A percentile compares a stretch with the other conserved stretches of the same genome.
These are phyloP conservation scores for Siphlonurus alternatus DNA, from an alignment of 2,888 invertebrate genomes.

Conservation along the genomic window DNA sequence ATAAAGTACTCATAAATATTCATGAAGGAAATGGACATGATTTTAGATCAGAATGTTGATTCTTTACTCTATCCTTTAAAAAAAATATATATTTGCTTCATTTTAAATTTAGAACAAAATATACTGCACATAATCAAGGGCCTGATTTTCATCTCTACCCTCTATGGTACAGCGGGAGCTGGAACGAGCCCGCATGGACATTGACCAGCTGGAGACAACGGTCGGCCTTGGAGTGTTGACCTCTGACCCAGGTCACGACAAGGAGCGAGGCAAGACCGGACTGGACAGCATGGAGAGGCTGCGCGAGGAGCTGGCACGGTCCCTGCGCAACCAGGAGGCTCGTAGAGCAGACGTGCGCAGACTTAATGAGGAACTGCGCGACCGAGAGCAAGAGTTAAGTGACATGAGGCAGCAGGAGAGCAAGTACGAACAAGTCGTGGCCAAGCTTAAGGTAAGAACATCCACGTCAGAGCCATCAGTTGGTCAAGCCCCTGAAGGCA, in stretches of 20 bases:
- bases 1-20: no score
- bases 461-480: no score
- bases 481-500: no score
- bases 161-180: not conserved
- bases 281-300: not conserved
- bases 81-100: no score
- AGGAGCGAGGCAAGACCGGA: not conserved
- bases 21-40: no score
- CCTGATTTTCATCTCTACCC: no score
- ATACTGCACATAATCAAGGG: no score
- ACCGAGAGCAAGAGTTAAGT: not conserved
- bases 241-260: not conserved
- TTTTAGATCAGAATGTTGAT: no score
- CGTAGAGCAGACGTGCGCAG: not conserved
- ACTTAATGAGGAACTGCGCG: not conserved
- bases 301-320: not conserved
- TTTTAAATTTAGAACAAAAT: no score
- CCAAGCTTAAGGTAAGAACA: not conserved
- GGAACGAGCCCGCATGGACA: not conserved
- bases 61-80: no score
- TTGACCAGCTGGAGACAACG: not conserved
- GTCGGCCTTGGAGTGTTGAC: constrained; percentile 2
- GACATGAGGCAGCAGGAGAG: not conserved
- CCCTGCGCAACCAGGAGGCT: not conserved
- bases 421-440: not conserved